Evolutionary conservation across 2,888 invertebrate species (phyloP).

Genomic region (Andrena chrysosceles): DNA sequence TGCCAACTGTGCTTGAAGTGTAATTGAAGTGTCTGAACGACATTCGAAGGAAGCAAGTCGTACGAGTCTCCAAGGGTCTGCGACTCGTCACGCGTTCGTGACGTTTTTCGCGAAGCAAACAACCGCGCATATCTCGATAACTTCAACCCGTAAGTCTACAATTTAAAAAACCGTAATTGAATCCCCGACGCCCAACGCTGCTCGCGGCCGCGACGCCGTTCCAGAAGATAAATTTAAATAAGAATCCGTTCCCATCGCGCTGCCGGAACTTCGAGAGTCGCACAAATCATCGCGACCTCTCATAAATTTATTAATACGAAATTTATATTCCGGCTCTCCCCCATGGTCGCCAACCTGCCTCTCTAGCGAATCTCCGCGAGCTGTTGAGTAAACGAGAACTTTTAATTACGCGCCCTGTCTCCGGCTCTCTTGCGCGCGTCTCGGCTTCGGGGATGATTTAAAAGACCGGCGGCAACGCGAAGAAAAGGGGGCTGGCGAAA

Average conservation of each 20-base stretch:
- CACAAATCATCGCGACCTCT: not conserved
- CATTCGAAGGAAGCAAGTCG: no score
- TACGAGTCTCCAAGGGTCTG: no score
- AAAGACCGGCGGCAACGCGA: constrained; percentile 21
- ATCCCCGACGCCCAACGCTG: no score
- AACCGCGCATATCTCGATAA: no score
- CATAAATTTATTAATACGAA: constrained; percentile 34
- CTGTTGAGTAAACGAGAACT: constrained; percentile 58
- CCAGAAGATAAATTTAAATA: constrained; percentile 13
- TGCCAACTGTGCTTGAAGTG: not conserved
- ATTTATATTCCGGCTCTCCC: constrained; percentile 19
- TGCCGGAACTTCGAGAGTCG: not conserved
- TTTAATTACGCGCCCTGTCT: constrained; percentile 63
- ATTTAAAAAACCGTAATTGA: no score
- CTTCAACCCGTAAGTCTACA: no score
- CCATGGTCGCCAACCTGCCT: not conserved
- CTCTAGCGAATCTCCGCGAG: constrained; percentile 8
- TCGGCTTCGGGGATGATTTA: constrained; percentile 53
- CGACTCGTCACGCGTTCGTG: no score
- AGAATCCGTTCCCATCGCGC: not conserved
- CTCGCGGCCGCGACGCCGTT: not conserved
- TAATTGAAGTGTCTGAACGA: not conserved
- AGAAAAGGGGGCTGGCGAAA: constrained; percentile 18
- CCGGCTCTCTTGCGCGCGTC: constrained; percentile 27
- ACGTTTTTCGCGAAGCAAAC: no score